phyloP scores from a whole-genome alignment of 2,888 invertebrate species.

The Dicranocentrus wangi region DNA sequence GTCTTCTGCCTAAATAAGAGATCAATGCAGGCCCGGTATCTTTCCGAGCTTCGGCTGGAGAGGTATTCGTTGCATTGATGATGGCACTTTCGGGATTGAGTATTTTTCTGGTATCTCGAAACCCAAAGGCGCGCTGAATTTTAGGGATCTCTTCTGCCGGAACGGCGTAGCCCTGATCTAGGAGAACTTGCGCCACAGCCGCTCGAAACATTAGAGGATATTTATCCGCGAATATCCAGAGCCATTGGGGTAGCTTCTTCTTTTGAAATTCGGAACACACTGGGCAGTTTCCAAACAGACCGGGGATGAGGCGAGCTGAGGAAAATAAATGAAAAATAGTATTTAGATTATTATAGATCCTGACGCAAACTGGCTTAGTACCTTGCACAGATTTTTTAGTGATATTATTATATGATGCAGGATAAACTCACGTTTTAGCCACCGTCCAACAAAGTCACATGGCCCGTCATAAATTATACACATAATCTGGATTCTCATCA shows the following conservation, averaged over 20 bases:
- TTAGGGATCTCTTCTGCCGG: conserved; percentile 60
- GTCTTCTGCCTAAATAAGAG: conserved; percentile 39
- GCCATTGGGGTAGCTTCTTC: conserved; percentile 63
- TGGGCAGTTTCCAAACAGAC: conserved; percentile 62
- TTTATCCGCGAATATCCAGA: conserved; percentile 58
- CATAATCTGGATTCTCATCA: conserved; percentile 64
- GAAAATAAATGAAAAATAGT: background rate
- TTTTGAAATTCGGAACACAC: conserved; percentile 61
- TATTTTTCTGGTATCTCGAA: conserved; percentile 56
- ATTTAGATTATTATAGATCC: too few relatives aligned
- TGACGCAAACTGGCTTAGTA: too few relatives aligned
- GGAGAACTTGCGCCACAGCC: conserved; percentile 62
- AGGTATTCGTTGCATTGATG: conserved; percentile 37
- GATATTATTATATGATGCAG: too few relatives aligned
- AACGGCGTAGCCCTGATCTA: conserved; percentile 64
- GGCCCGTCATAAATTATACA: conserved; percentile 65
- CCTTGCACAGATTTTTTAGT: too few relatives aligned
- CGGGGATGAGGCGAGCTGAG: conserved; percentile 61
- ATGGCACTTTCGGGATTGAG: conserved; percentile 35
- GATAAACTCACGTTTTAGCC: conserved; percentile 68
- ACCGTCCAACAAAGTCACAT: conserved; percentile 65
- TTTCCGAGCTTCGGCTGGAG: conserved; percentile 35
- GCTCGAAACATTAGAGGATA: conserved; percentile 64
- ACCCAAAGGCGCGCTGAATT: conserved; percentile 60
- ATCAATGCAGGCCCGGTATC: conserved; percentile 45